Percentiles rank a stretch among this genome's conserved stretches.
phyloP scores from a whole-genome alignment of 2,797 vertebrate genomes.

The Falco columbarius region DNA sequence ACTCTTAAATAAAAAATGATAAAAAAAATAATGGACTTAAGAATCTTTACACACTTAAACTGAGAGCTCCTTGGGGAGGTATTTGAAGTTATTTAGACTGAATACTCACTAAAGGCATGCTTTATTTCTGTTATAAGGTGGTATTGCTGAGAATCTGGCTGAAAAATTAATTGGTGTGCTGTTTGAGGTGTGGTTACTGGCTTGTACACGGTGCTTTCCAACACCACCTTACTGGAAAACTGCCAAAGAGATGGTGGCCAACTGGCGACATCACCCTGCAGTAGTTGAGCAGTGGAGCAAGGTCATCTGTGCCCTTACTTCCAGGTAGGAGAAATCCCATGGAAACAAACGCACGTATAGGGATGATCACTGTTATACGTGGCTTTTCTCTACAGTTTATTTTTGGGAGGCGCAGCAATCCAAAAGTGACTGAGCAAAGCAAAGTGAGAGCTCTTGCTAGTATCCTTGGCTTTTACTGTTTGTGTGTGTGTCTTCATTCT shows the following conservation, averaged over 20 bases:
- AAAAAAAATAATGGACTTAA: background rate
- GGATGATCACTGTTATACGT: fast-evolving
- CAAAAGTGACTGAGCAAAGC: background rate
- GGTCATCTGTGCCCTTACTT: conserved; percentile 89
- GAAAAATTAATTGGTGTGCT: conserved; percentile 90
- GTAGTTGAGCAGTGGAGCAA: conserved; percentile 94
- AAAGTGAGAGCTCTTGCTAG: background rate
- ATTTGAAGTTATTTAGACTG: background rate
- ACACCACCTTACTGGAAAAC: conserved; percentile 92
- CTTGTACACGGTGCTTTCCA: conserved; percentile 90
- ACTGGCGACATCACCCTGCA: conserved; percentile 91
- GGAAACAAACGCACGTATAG: background rate
- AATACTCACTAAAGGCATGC: background rate
- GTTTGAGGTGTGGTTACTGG: conserved; percentile 92
- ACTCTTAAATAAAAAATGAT: background rate
- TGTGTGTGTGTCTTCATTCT: background rate
- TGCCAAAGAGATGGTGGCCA: conserved; percentile 92
- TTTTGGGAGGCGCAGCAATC: background rate
- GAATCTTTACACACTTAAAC: background rate
- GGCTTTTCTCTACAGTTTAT: background rate
- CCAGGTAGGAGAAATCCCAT: conserved; percentile 80
- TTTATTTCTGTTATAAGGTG: conserved; percentile 76
- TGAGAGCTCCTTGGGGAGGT: background rate
- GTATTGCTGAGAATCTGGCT: conserved; percentile 90
- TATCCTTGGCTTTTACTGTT: background rate